phyloP scores from a whole-genome alignment of 2,113 vertebrate genomes.

The Acrocephalus arundinaceus region DNA sequence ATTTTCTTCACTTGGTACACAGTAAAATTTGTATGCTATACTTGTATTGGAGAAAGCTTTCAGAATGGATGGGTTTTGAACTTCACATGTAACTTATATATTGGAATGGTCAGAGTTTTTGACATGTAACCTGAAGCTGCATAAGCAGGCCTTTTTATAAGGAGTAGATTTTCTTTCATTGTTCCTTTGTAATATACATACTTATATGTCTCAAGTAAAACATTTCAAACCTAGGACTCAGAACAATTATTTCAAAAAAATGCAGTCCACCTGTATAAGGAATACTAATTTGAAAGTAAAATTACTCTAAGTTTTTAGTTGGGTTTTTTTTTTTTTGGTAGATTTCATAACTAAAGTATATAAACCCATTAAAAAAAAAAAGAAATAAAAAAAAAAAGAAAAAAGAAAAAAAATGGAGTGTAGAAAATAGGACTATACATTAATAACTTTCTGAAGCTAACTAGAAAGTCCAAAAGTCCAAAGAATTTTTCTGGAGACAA shows the following conservation, averaged over 20 bases:
- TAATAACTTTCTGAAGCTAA: not conserved
- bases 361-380: not conserved
- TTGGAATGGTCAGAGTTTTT: not conserved
- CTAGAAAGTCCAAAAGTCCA: not conserved
- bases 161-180: not conserved
- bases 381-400: not conserved
- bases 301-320: not conserved
- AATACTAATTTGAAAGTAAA: not conserved
- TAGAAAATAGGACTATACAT: not conserved
- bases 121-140: not conserved
- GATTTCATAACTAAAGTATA: not conserved
- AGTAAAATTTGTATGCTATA: not conserved
- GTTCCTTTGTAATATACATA: not conserved
- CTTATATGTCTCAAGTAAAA: not conserved
- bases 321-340: not conserved
- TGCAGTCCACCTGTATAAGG: not conserved
- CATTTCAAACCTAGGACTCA: not conserved
- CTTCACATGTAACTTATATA: not conserved
- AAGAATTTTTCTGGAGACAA: not conserved
- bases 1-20: not conserved
- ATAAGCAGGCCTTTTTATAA: not conserved
- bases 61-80: not conserved
- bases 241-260: rapidly evolving
- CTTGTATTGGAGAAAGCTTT: not conserved
- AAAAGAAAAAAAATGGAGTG: rapidly evolving